Percentiles rank a stretch among this genome's conserved stretches.
Conservation (phyloP, 2,888 invertebrate genomes). For the Diadegma fenestrale region DNA sequence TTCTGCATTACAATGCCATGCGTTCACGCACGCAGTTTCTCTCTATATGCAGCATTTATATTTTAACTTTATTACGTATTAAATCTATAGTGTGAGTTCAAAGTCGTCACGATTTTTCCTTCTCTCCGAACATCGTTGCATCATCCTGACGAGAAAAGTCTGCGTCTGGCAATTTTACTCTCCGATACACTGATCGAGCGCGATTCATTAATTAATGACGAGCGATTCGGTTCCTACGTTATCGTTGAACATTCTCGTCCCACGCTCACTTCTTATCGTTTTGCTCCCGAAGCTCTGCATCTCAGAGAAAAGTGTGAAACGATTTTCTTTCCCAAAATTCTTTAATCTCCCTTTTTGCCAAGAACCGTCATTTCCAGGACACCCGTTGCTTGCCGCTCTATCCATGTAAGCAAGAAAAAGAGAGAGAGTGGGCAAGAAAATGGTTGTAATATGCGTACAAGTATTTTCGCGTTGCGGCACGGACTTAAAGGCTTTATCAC, state of each 20-base stretch:
- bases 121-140: neutral
- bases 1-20: slow-evolving; percentile 72
- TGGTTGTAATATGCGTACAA: slow-evolving; percentile 33
- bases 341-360: neutral
- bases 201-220: neutral
- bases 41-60: slow-evolving; percentile 45
- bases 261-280: neutral
- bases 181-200: neutral
- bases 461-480: slow-evolving; percentile 57
- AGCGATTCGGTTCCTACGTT: neutral
- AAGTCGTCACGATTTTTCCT: neutral
- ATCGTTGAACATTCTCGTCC: neutral
- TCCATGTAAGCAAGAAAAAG: neutral
- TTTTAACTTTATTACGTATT: slow-evolving; percentile 49
- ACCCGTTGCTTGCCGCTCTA: neutral
- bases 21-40: slow-evolving; percentile 54
- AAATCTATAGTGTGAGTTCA: neutral
- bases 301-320: neutral
- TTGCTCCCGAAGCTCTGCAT: neutral
- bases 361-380: neutral
- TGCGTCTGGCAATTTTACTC: neutral
- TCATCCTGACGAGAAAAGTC: neutral
- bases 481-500: slow-evolving; percentile 77
- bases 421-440: slow-evolving; percentile 34
- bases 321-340: neutral